Base-by-base conservation (phyloP, 2,797 vertebrate species). In the Pangasius larnaudii region DNA sequence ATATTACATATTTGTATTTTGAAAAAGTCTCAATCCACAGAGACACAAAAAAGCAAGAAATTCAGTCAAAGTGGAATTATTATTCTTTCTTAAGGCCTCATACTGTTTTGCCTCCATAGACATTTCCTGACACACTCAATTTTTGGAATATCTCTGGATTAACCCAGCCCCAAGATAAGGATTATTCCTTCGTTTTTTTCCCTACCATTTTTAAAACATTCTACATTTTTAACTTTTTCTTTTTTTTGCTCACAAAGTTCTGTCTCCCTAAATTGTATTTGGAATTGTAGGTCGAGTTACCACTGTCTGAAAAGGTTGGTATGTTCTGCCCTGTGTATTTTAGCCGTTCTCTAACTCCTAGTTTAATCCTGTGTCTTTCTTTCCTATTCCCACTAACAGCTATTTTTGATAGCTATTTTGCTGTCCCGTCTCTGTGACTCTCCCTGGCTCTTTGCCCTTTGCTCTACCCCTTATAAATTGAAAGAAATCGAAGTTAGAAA, bases 261-360 rank as follows among this genome's bases (percentile, higher is more conserved):
- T 98, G 93, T 97, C 98, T 99, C 97, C 98, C 97, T 98, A 98
- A 97, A 98, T 99, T 99, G 93, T 98, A 99, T 99, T 98, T 97
- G 98, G 98, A 98, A 98, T 98, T 97, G 97, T 99, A 99, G 98
- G 97, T 98, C 97, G 97, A 98, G 98, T 99, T 98, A 98, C 98
- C 97, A 97, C 98, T 98, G 97, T 98, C 98, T 97, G 96, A 99
- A 99, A 99, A 99, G 98, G 98, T 99, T 99, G 98, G 98, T 99
- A 99, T 99, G 97, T 97, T 96, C 98, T 99, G 98, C 98, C 98
- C 97, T 99, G 97, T 99, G 97, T 98, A 97, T 98, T 96, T 97
- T 97, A 98, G 98, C 95, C 97, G 96, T 97, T 97, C 95, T 98
- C 97, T 99, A 99, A 99, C 98, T 97, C 93, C 95, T 97, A 97